Evolutionary conservation across 2,888 invertebrate genomes (phyloP), one percentile per base, ranked within the genome.

Genomic region (Clepsis dumicolana): DNA sequence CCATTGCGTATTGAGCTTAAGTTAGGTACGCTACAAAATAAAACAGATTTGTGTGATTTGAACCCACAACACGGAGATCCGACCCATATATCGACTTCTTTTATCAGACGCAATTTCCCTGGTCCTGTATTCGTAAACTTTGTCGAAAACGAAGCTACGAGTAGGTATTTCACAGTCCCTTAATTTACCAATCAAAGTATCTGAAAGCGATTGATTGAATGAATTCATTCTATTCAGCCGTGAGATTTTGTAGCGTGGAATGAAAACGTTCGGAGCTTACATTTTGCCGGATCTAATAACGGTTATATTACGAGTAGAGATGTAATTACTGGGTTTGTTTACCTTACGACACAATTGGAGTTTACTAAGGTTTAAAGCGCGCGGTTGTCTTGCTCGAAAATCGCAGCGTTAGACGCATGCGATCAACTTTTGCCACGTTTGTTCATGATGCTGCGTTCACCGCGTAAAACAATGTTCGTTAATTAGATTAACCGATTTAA

Each of bases 101-200:
- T n/a, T n/a, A n/a, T 16, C 16, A 12, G 10, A 2, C 12, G 16
- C 41, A 4, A 16, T 41, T 41, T 41, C 8, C 16, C 0, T 41
- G 8, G 16, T 7, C 3, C 16, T 41, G 14, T 16, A 41, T 18
- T 16, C 16, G 41, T 41, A 16, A 35, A 35, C 12, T 41, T 16
- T 16, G 2, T 16, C 0, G 16, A 18, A 41, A 41, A 38, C 16
- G 16, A 0, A 41, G 41, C 41, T 41, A n/a, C n/a, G n/a, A n/a
- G n/a, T n/a, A n/a, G n/a, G n/a, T n/a, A 21, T 48, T 48, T 48
- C 48, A 48, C 48, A 48, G 21, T 48, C 12, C 21, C 21, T 21
- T 48, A 48, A 48, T 48, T 48, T 21, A 21, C 10, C 12, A 21
- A 48, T 48, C 48, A 48, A 44, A 10, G 44, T 8, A 44, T n/a